Evolutionary conservation across 2,888 invertebrate genomes (phyloP), one percentile per base, ranked within the genome.

Genomic region (Cyclophora albipunctata): DNA sequence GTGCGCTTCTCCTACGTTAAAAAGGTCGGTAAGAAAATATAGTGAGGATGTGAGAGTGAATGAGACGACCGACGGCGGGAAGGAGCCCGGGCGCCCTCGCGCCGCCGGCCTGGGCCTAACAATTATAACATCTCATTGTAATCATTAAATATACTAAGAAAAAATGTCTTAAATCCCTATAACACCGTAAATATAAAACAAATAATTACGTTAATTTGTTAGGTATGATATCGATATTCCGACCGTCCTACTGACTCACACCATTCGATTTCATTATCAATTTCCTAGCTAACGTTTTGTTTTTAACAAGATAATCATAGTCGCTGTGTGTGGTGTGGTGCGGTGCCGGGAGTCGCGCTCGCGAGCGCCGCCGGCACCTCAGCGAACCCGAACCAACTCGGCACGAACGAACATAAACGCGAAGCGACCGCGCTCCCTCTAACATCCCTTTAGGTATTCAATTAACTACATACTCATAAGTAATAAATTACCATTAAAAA

Each of bases 151-250:
- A 87, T 82, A 83, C 86, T 87, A 87, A 86, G 87, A 87, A 87
- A 84, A 86, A 88, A 87, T 86, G 87, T 86, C 88, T 88, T 88
- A 88, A 85, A 80, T 84, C 84, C 83, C 87, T 88, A 87, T 84
- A 88, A 88, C 86, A 87, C 87, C 87, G 86, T 88, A 87, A 87
- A 85, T 88, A 86, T 86, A 88, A 87, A 88, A 87, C 86, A 84
- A 88, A 87, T 84, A 81, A 84, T 87, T 85, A 88, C 81, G 86
- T 87, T 86, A 86, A 81, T 84, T 87, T 86, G 86, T 87, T 84
- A 85, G 88, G 88, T 87, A 87, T 88, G 88, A 87, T 86, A 85
- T 85, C 84, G 84, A 82, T 84, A 80, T 79, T 79, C 82, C 84
- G 79, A 86, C 81, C 81, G 86, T 86, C 84, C 80, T 84, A 84